Evolutionary conservation across 1,140 invertebrate species (phyloP).

Genomic region (Tetranychus urticae): DNA sequence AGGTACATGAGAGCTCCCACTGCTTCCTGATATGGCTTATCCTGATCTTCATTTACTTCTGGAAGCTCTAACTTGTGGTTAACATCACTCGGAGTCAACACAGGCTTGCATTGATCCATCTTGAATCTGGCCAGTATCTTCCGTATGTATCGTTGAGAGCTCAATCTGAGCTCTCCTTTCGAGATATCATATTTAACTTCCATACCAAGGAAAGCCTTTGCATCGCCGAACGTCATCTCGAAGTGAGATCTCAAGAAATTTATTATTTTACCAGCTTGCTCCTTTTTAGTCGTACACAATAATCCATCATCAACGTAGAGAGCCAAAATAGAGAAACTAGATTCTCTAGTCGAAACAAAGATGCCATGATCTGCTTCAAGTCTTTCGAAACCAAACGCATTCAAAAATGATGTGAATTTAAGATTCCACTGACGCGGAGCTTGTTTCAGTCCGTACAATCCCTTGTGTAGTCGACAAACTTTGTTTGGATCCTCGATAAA

Average conservation of each 20-base stretch:
- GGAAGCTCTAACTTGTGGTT: neutral
- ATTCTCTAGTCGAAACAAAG: neutral
- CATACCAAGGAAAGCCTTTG: conserved; percentile 9
- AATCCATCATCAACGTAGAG: conserved; percentile 14
- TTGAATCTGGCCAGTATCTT: conserved; percentile 14
- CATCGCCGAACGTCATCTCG: neutral
- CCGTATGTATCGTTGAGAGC: conserved; percentile 8
- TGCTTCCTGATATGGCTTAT: conserved; percentile 12
- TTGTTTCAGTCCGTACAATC: conserved; percentile 23
- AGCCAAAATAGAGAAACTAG: conserved; percentile 2
- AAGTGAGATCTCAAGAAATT: neutral
- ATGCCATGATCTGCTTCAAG: conserved; percentile 4
- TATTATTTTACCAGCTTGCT: neutral
- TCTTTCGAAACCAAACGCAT: conserved; percentile 1
- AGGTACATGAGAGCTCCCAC: conserved; percentile 21
- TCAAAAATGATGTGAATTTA: conserved; percentile 8
- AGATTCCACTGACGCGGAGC: conserved; percentile 21
- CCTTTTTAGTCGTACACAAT: neutral
- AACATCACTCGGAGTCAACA: conserved; percentile 10
- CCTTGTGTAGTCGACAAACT: conserved; percentile 17
- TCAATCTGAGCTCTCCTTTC: neutral
- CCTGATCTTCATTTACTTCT: neutral
- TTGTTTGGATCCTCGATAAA: neutral
- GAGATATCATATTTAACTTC: conserved; percentile 4
- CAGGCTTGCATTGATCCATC: conserved; percentile 15